Evolutionary conservation across 1,140 invertebrate genomes (phyloP), one percentile per base, ranked within the genome.

Genomic region (Drosophila funebris): DNA sequence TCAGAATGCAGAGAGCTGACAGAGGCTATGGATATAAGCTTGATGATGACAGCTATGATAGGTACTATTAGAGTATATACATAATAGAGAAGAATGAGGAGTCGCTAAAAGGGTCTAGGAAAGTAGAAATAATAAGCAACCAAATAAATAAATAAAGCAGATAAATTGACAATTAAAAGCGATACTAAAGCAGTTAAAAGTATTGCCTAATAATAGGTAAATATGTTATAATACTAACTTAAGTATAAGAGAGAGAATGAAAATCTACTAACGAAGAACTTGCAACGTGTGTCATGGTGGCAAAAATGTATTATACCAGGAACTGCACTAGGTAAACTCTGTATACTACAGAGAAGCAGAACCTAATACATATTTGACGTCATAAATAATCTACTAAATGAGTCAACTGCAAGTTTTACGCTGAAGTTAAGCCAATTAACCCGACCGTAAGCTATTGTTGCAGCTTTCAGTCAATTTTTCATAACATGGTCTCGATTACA

Each of bases 1-100:
- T 50, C 29, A 54, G 52, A 9, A 63, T 36, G 24, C 68, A 66
- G 24, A 16, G 31, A 7, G 14, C 18, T 57, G 52, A 71, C 68
- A 41, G 18, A 52, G 61, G 61, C 31, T 39, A 24, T 41, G 31
- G 31, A 36, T 37, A 46, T 54, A 24, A 54, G 33, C 29, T 68
- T 52, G 13, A 54, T 69, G 57, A 7, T 20, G 44, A 50, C 50
- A 64, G 52, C 24, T 50, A 18, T 31, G 43, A 50, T 24, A 71
- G 41, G 18, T 22, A 48, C 50, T 61, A 48, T 61, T 61, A 61
- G n/a, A n/a, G 31, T 8, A 24, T 54, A 8, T 33, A 33, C 31
- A 9, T 6, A 46, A 46, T n/a, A n/a, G 22, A 9, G 16, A 7
- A 36, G 29, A 46, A 46, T n/a, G n/a, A n/a, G n/a, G n/a, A n/a